Percentiles rank a stretch among this genome's conserved stretches.
Conservation (phyloP, 1,140 invertebrate genomes). For the Cecropterus lyciades region DNA sequence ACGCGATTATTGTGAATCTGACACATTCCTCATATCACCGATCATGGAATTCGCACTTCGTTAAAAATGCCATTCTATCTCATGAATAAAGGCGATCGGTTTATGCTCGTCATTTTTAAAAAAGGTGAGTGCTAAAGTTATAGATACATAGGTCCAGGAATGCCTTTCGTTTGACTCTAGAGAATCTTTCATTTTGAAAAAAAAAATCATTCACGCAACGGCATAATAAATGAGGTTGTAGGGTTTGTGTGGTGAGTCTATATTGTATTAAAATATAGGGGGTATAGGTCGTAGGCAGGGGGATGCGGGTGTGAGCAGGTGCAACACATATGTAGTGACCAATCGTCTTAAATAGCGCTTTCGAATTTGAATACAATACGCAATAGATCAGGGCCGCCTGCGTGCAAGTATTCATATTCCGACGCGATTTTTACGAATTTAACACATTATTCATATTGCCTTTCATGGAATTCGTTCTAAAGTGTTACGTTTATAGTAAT, state of each 20-base stretch:
- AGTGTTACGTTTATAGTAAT: too few relatives aligned
- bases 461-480: constrained; percentile 25
- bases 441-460: constrained; percentile 59
- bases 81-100: too few relatives aligned
- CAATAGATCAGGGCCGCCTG: constrained; percentile 73
- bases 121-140: too few relatives aligned
- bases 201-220: too few relatives aligned
- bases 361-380: constrained; percentile 77
- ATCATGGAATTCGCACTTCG: constrained; percentile 25
- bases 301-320: constrained; percentile 5
- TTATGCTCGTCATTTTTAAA: too few relatives aligned
- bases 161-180: too few relatives aligned
- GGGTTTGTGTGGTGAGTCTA: too few relatives aligned
- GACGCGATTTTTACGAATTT: constrained; percentile 58
- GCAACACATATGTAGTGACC: constrained; percentile 3
- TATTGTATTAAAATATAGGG: background rate
- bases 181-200: too few relatives aligned
- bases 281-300: constrained; percentile 12
- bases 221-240: too few relatives aligned
- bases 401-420: constrained; percentile 69
- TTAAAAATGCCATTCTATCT: background rate
- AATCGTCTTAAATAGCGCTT: constrained; percentile 35
- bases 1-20: constrained; percentile 61
- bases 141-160: too few relatives aligned
- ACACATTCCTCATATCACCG: constrained; percentile 59